A percentile compares a stretch with the other conserved stretches of the same genome.
phyloP scores from a whole-genome alignment of 2,797 vertebrate species.

The Lateolabrax maculatus region DNA sequence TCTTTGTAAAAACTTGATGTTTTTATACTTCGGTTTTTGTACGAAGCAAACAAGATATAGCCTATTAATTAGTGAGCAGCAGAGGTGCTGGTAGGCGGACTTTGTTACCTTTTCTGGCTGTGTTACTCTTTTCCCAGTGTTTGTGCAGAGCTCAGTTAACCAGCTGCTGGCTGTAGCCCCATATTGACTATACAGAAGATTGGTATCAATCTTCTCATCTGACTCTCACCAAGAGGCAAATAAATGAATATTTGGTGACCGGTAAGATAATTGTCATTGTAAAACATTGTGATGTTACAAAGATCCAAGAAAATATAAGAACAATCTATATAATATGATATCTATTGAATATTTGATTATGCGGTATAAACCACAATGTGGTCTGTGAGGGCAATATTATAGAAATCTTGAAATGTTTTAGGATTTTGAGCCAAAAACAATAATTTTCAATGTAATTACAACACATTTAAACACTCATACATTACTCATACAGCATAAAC shows the following conservation, averaged over 20 bases:
- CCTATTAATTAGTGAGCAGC: neutral
- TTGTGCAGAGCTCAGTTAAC: neutral
- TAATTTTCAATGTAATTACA: neutral
- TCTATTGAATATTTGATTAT: neutral
- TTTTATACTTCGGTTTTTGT: too few species aligned
- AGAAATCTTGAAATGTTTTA: neutral
- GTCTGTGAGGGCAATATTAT: neutral
- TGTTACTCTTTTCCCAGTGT: neutral
- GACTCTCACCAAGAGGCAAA: constrained; percentile 7
- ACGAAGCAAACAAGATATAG: neutral
- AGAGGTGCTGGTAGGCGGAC: neutral
- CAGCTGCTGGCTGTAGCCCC: neutral
- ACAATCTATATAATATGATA: neutral
- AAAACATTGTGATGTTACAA: neutral
- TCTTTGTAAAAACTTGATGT: neutral
- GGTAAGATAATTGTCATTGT: neutral
- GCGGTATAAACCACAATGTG: neutral
- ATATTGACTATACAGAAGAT: neutral
- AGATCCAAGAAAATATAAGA: neutral
- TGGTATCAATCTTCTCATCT: neutral
- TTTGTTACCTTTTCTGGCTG: neutral
- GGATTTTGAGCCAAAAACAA: too few species aligned
- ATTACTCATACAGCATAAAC: neutral
- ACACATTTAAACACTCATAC: constrained; percentile 1
- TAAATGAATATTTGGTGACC: neutral